Conservation (phyloP, 2,888 invertebrate species). For the Onthophagus sagittarius region DNA sequence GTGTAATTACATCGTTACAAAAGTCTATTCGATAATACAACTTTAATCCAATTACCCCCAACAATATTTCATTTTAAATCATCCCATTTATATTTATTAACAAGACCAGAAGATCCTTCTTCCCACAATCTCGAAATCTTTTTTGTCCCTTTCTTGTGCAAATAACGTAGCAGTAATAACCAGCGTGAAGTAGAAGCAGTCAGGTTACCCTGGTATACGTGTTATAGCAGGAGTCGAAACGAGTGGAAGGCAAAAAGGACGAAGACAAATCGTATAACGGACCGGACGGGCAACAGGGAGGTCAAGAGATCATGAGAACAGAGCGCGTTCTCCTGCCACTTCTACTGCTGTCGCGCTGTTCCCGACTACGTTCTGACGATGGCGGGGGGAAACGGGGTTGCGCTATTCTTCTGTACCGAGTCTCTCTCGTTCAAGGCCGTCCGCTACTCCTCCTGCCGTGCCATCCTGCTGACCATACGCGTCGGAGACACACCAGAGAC, state of each 20-base stretch:
- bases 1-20: too few relatives aligned
- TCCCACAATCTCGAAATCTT: background rate
- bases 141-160: background rate
- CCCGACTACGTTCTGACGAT: background rate
- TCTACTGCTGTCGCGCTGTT: background rate
- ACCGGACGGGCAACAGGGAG: conserved; percentile 26
- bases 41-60: too few relatives aligned
- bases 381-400: conserved; percentile 3
- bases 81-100: too few relatives aligned
- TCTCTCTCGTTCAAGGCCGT: conserved; percentile 5
- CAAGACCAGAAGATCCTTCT: background rate
- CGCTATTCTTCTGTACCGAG: conserved; percentile 4
- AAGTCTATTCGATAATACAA: too few relatives aligned
- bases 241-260: conserved; percentile 5
- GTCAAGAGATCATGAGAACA: conserved; percentile 31
- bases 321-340: conserved; percentile 6
- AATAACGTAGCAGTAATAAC: background rate
- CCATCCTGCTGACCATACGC: background rate
- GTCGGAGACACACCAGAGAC: background rate
- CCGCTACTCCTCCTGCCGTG: background rate
- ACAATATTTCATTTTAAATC: too few relatives aligned
- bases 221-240: conserved; percentile 7
- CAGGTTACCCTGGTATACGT: background rate
- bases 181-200: background rate
- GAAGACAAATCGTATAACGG: conserved; percentile 26